These are phyloP conservation scores for Notiomystis cincta DNA, from an alignment of 2,113 vertebrate species.

Conservation along the genomic window DNA sequence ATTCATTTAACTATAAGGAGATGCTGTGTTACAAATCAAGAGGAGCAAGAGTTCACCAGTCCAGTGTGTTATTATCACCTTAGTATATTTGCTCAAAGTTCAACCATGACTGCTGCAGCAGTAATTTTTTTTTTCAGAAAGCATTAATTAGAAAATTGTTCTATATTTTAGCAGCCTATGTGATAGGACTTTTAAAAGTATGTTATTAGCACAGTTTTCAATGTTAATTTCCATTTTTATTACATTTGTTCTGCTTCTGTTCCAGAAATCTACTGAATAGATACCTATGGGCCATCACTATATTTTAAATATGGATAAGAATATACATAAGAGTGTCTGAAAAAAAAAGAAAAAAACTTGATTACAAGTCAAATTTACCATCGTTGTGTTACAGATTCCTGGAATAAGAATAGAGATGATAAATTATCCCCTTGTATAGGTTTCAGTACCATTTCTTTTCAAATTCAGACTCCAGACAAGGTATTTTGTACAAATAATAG, in stretches of 20 bases:
- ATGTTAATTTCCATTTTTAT: neutral
- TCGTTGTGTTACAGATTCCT: neutral
- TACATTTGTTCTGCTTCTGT: neutral
- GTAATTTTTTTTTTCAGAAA: neutral
- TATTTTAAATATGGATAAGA: neutral
- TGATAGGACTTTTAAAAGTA: neutral
- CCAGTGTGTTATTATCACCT: neutral
- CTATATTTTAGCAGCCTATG: neutral
- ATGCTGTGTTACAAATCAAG: neutral
- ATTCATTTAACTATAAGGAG: neutral
- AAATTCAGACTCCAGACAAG: neutral
- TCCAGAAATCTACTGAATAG: neutral
- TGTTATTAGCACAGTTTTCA: neutral
- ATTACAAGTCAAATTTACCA: neutral
- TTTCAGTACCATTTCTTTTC: neutral
- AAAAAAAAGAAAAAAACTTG: too few relatives aligned
- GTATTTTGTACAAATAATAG: neutral
- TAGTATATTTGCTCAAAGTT: neutral
- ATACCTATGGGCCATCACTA: neutral
- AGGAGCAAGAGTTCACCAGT: neutral
- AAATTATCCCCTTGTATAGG: neutral
- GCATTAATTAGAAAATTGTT: neutral
- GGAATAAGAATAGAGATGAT: neutral
- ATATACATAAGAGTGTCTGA: neutral
- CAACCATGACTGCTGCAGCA: neutral